A percentile compares a stretch with the other conserved stretches of the same genome.
phyloP scores from a whole-genome alignment of 2,888 invertebrate genomes.

The Agrotis ipsilon region DNA sequence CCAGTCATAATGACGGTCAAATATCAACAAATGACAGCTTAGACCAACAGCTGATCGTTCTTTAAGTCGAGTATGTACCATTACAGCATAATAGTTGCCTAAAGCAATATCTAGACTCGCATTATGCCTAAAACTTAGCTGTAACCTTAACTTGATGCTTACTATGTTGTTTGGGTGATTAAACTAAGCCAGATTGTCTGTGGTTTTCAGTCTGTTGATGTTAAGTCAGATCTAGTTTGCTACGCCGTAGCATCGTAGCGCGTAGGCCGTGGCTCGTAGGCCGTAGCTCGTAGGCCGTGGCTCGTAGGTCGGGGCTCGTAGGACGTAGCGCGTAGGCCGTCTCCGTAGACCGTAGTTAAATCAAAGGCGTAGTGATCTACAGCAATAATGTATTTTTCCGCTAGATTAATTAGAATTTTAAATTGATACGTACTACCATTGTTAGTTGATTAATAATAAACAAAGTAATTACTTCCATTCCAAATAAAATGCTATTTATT shows the following conservation, averaged over 20 bases:
- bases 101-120: not conserved
- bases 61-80: too few species aligned
- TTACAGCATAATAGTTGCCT: not conserved
- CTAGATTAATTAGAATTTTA: too few species aligned
- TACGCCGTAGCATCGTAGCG: constrained; percentile 45
- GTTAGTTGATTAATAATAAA: too few species aligned
- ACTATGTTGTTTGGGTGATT: constrained; percentile 6
- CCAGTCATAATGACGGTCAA: too few species aligned
- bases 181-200: constrained; percentile 35
- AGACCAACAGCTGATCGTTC: not conserved
- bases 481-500: too few species aligned
- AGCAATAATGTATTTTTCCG: not conserved
- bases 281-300: constrained; percentile 17
- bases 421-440: not conserved
- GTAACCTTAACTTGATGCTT: not conserved
- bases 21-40: not conserved
- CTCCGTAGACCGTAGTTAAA: constrained; percentile 4
- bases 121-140: not conserved
- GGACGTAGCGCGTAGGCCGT: constrained; percentile 21
- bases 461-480: too few species aligned
- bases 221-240: constrained; percentile 15
- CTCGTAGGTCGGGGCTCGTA: too few species aligned
- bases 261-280: constrained; percentile 21
- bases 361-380: too few species aligned
- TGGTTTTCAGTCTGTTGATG: constrained; percentile 16